Conservation (phyloP, 2,888 invertebrate species). For the Noctua janthe region DNA sequence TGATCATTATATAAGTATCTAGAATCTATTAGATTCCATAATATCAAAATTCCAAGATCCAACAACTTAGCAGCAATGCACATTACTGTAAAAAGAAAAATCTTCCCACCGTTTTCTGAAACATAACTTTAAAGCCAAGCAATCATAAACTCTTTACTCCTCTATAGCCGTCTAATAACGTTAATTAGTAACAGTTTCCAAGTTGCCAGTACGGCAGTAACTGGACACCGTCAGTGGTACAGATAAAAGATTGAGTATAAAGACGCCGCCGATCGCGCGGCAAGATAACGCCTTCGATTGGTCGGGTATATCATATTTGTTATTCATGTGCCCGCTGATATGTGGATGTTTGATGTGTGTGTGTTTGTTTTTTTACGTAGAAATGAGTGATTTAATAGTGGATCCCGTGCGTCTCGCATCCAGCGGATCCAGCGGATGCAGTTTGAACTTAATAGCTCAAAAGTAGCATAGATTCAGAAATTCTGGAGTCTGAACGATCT, state of each 20-base stretch:
- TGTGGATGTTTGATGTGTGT: conserved; percentile 29
- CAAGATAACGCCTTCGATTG: conserved; percentile 70
- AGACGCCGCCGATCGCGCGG: conserved; percentile 73
- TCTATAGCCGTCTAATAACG: conserved; percentile 78
- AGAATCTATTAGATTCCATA: neutral
- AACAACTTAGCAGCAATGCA: neutral
- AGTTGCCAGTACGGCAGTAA: conserved; percentile 77
- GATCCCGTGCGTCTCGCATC: no score
- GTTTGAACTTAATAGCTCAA: no score
- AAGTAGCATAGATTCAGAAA: no score
- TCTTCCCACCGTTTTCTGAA: neutral
- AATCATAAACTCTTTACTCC: conserved; percentile 58
- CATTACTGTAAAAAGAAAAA: neutral
- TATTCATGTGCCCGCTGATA: conserved; percentile 43
- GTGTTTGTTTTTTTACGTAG: conserved; percentile 1
- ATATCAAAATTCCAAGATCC: neutral
- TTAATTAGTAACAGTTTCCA: conserved; percentile 87
- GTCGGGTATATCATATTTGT: conserved; percentile 71
- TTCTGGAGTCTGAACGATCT: no score
- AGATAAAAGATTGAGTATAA: conserved; percentile 76
- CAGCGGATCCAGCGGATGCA: no score
- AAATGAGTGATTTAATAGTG: neutral
- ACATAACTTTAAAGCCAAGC: conserved; percentile 28
- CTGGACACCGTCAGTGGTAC: conserved; percentile 76
- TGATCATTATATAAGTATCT: neutral